Evolutionary conservation across 2,797 vertebrate species (phyloP).

Genomic region (Erethizon dorsatum): DNA sequence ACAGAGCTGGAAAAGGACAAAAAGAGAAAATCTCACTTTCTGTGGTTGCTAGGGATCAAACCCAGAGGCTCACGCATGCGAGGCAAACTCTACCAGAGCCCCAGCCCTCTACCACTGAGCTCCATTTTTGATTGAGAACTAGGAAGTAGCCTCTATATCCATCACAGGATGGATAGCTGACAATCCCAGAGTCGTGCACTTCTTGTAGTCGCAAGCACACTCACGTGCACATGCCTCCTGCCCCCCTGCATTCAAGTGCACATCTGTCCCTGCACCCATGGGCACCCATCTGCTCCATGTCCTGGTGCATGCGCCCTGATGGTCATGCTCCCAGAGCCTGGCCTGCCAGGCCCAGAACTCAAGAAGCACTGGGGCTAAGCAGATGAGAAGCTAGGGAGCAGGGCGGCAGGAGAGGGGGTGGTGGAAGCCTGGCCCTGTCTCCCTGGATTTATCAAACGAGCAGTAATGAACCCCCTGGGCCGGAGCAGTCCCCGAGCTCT

Average conservation of each 20-base stretch:
- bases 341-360: neutral
- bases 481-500: slow-evolving; percentile 80
- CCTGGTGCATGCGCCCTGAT: neutral
- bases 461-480: slow-evolving; percentile 88
- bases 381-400: neutral
- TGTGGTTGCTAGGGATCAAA: neutral
- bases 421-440: slow-evolving; percentile 82
- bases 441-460: slow-evolving; percentile 86
- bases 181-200: neutral
- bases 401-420: neutral
- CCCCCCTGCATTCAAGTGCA: neutral
- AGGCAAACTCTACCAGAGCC: neutral
- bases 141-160: neutral
- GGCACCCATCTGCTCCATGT: neutral
- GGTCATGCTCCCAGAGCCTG: neutral
- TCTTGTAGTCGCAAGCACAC: neutral
- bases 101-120: neutral
- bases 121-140: neutral
- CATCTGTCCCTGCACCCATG: neutral
- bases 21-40: neutral
- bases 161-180: neutral
- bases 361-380: neutral
- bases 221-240: neutral
- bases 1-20: neutral
- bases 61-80: neutral